A percentile compares a stretch with the other conserved stretches of the same genome.
phyloP scores from a whole-genome alignment of 1,140 invertebrate species.

The Palaemon carinicauda region DNA sequence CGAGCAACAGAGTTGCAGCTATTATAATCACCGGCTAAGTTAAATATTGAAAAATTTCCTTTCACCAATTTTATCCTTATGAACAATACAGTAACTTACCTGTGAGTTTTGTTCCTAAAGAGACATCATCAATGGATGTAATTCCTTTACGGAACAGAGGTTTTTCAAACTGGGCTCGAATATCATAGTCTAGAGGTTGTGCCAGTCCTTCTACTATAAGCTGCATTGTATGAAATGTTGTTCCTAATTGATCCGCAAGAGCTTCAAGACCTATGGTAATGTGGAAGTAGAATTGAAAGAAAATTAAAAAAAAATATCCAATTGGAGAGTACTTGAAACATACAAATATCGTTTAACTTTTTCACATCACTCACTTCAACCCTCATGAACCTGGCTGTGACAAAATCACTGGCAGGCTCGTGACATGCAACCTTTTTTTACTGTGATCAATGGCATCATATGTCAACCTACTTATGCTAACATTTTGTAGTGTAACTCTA shows the following conservation, averaged over 20 bases:
- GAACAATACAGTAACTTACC: conserved; percentile 60
- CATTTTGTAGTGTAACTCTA: too few species aligned
- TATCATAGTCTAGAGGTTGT: conserved; percentile 74
- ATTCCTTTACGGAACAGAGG: conserved; percentile 76
- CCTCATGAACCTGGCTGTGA: too few species aligned
- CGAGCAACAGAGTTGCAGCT: too few species aligned
- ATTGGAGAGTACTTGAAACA: not conserved
- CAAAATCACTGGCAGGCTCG: too few species aligned
- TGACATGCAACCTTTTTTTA: too few species aligned
- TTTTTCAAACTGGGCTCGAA: conserved; percentile 71
- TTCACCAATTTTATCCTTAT: too few species aligned
- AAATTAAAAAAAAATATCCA: not conserved
- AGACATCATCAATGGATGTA: conserved; percentile 71
- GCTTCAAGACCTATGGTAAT: conserved; percentile 61
- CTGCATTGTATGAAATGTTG: conserved; percentile 70
- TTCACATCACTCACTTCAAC: too few species aligned
- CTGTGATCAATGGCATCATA: too few species aligned
- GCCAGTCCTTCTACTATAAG: conserved; percentile 74
- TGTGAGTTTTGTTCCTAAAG: conserved; percentile 68
- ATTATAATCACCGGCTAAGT: too few species aligned
- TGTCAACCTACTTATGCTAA: too few species aligned
- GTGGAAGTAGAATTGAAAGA: not conserved
- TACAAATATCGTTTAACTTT: too few species aligned
- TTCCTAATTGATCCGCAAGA: conserved; percentile 67
- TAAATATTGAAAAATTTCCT: too few species aligned